Conservation (phyloP, 2,888 invertebrate genomes). For the Hypercompe scribonia region DNA sequence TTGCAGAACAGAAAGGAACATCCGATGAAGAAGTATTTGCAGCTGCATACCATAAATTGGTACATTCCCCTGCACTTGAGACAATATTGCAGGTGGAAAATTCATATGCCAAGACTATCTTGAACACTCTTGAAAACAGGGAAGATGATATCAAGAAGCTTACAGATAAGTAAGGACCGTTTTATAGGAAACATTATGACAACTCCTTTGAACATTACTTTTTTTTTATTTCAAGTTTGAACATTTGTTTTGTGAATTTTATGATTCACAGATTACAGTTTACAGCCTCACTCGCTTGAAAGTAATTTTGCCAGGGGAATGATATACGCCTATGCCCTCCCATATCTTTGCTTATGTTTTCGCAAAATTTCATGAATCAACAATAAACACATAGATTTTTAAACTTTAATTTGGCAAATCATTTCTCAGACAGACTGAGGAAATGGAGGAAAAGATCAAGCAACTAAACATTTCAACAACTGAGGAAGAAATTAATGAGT, state of each 20-base stretch:
- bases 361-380: too few species aligned
- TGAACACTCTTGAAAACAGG: constrained; percentile 90
- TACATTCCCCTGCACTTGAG: constrained; percentile 95
- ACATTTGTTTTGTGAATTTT: neutral
- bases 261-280: neutral
- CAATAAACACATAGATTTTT: too few species aligned
- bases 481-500: constrained; percentile 93
- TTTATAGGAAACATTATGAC: neutral
- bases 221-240: neutral
- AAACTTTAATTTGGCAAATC: neutral
- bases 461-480: constrained; percentile 92
- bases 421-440: constrained; percentile 90
- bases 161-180: constrained; percentile 85
- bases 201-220: neutral
- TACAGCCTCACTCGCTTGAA: too few species aligned
- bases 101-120: constrained; percentile 93
- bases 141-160: constrained; percentile 90
- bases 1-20: constrained; percentile 92
- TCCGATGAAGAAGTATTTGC: constrained; percentile 95
- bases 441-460: constrained; percentile 95
- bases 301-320: neutral
- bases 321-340: neutral
- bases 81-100: constrained; percentile 96
- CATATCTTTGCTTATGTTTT: neutral
- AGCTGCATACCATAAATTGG: constrained; percentile 92